Conservation (phyloP, 2,797 vertebrate species). For the Molossus alvarezi region DNA sequence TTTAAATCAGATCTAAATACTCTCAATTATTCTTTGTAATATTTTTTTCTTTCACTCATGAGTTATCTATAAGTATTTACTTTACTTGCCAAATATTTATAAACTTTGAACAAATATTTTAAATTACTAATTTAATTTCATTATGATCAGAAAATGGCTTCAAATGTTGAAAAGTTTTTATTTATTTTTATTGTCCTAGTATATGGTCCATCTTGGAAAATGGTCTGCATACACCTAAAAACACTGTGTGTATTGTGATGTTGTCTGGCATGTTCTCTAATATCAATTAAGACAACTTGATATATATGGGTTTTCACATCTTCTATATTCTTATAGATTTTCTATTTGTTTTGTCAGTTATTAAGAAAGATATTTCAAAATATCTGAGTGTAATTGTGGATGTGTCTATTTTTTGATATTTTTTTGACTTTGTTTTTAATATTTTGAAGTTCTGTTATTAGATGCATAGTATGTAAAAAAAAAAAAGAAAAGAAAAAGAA, state of each 20-base stretch:
- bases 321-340: background rate
- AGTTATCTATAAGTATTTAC: background rate
- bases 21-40: background rate
- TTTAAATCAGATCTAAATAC: background rate
- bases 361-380: background rate
- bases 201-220: background rate
- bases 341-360: background rate
- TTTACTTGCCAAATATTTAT: constrained; percentile 17
- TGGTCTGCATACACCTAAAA: background rate
- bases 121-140: background rate
- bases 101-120: background rate
- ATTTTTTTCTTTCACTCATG: background rate
- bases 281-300: background rate
- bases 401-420: background rate
- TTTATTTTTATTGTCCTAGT: background rate
- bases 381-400: background rate
- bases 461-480: background rate
- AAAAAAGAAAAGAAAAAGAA: too few species aligned
- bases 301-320: background rate
- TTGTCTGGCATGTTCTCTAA: background rate
- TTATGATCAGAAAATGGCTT: background rate
- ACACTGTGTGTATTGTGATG: background rate
- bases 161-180: background rate
- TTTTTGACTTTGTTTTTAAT: background rate
- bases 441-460: background rate